These are phyloP conservation scores for Automeris io DNA, from an alignment of 2,888 invertebrate genomes.

Conservation along the genomic window DNA sequence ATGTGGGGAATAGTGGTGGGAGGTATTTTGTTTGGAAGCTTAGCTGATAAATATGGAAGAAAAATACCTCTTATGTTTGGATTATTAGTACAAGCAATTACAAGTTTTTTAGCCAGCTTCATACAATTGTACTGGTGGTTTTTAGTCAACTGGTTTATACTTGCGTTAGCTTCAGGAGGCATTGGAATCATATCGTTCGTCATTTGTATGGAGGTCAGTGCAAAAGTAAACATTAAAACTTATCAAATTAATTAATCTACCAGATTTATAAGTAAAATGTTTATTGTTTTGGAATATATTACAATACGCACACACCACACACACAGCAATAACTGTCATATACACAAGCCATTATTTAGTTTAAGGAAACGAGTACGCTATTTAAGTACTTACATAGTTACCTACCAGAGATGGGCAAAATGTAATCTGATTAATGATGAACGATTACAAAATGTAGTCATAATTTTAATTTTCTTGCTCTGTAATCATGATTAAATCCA, in stretches of 20 bases:
- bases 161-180: constrained; percentile 79
- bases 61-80: constrained; percentile 74
- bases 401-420: no score
- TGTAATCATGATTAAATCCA: no score
- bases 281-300: no score
- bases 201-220: constrained; percentile 76
- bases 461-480: no score
- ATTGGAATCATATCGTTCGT: constrained; percentile 81
- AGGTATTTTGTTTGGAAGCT: constrained; percentile 75
- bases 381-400: neutral
- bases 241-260: no score
- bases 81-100: constrained; percentile 71
- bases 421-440: no score
- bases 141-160: constrained; percentile 68
- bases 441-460: no score
- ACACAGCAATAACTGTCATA: no score
- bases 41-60: constrained; percentile 80
- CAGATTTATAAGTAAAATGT: no score
- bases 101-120: constrained; percentile 71
- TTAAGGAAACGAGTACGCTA: no score
- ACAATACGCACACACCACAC: no score
- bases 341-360: no score
- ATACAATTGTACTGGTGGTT: constrained; percentile 74
- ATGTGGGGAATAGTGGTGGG: constrained; percentile 81
- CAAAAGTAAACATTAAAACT: neutral